These are phyloP conservation scores for Moxostoma hubbsi DNA, from an alignment of 2,797 vertebrate genomes.

Conservation along the genomic window DNA sequence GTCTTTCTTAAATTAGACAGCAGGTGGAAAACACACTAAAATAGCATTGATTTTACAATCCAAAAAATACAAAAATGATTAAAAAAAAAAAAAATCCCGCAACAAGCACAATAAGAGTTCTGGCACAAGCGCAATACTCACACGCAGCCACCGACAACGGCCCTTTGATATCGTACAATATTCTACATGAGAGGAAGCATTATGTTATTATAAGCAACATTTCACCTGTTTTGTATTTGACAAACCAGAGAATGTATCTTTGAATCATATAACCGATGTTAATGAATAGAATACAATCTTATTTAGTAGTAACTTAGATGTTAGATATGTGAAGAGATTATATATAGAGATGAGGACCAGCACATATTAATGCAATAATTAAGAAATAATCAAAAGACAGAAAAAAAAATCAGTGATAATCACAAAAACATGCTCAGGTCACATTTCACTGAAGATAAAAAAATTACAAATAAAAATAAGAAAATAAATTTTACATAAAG, in stretches of 20 bases:
- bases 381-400: slow-evolving; percentile 54
- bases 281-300: slow-evolving; percentile 37
- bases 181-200: no score
- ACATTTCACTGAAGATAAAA: neutral
- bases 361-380: slow-evolving; percentile 80
- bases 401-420: slow-evolving; percentile 27
- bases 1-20: slow-evolving; percentile 53
- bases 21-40: slow-evolving; percentile 70
- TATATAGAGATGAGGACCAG: slow-evolving; percentile 67
- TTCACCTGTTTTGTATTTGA: slow-evolving; percentile 72
- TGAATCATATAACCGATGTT: slow-evolving; percentile 70
- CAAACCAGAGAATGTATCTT: slow-evolving; percentile 81
- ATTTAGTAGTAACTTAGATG: slow-evolving; percentile 71
- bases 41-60: slow-evolving; percentile 71
- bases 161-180: slow-evolving; percentile 53
- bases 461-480: neutral
- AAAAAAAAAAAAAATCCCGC: neutral
- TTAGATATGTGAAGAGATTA: slow-evolving; percentile 57
- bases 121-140: slow-evolving; percentile 68
- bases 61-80: slow-evolving; percentile 52
- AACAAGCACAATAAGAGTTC: slow-evolving; percentile 76
- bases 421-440: slow-evolving; percentile 1
- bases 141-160: slow-evolving; percentile 36
- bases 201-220: slow-evolving; percentile 48
- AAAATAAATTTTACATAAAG: neutral